These are phyloP conservation scores for Syrmaticus mikado DNA, from an alignment of 2,113 vertebrate species.

Conservation along the genomic window DNA sequence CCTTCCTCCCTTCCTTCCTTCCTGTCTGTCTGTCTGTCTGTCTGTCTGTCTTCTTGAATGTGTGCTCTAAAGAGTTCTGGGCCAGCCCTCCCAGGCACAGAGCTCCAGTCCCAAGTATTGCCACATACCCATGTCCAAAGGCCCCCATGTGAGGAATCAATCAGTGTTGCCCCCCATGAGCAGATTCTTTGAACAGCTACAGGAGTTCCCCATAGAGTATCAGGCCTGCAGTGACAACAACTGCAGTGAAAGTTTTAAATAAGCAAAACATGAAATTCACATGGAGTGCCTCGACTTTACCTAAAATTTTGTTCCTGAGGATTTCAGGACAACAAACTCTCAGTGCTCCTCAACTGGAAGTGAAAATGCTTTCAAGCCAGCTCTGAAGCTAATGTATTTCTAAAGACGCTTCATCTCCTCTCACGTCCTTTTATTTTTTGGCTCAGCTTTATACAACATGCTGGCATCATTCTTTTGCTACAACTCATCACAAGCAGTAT, in stretches of 20 bases:
- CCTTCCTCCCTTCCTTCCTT: too few species aligned
- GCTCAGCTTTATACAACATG: background rate
- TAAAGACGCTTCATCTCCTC: background rate
- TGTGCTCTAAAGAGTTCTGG: background rate
- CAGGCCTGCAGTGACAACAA: background rate
- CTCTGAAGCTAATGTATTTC: background rate
- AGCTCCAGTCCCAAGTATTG: background rate
- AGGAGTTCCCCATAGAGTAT: background rate
- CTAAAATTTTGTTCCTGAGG: background rate
- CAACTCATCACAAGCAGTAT: background rate
- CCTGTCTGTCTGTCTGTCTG: too few species aligned
- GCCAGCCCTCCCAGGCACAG: background rate
- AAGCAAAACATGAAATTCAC: background rate
- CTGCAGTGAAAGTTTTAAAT: background rate
- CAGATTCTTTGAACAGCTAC: background rate
- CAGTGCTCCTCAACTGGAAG: background rate
- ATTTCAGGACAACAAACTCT: constrained; percentile 1
- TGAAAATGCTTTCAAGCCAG: background rate
- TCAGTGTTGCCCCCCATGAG: fast-evolving
- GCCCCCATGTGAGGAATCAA: background rate
- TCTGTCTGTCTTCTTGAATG: background rate
- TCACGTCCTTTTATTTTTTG: background rate
- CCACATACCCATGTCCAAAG: background rate
- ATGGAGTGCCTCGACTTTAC: background rate
- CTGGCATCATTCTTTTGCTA: background rate